A percentile compares a stretch with the other conserved stretches of the same genome.
Conservation (phyloP, 2,888 invertebrate species). For the Flexamia atlantica region DNA sequence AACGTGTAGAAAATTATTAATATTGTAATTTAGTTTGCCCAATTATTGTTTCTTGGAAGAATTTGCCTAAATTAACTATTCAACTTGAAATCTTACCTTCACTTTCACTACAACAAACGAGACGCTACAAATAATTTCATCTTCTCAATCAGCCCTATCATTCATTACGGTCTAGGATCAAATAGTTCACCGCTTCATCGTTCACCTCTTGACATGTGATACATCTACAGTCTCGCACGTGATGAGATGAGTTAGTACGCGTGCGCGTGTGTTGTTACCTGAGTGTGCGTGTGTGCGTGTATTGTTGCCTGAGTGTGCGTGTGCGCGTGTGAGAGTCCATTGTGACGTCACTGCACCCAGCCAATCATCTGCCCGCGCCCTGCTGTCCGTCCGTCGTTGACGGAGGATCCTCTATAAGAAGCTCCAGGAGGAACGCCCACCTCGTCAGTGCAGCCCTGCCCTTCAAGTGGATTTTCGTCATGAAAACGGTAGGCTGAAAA, state of each 20-base stretch:
- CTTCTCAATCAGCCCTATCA: not conserved
- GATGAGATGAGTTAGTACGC: not conserved
- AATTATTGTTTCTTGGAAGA: no score
- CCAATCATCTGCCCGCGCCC: slow-evolving; percentile 49
- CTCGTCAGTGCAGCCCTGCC: not conserved
- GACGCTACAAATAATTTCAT: no score
- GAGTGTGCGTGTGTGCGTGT: not conserved
- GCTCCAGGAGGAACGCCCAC: slow-evolving; percentile 27
- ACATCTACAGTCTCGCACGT: not conserved
- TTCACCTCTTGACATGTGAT: not conserved
- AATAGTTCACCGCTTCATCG: no score
- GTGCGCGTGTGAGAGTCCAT: slow-evolving; percentile 10
- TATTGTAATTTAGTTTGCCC: no score
- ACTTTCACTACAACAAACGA: no score
- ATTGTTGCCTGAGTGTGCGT: not conserved
- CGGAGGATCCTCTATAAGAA: slow-evolving; percentile 43
- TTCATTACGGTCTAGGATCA: not conserved
- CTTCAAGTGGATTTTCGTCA: slow-evolving; percentile 12
- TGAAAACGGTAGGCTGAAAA: slow-evolving; percentile 49
- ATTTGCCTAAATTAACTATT: no score
- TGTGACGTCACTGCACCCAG: slow-evolving; percentile 41
- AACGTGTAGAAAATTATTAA: no score
- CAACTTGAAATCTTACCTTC: no score
- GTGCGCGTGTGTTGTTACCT: no score
- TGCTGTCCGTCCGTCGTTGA: slow-evolving; percentile 20